phyloP scores from a whole-genome alignment of 2,888 invertebrate species.

The Yponomeuta sedellus region DNA sequence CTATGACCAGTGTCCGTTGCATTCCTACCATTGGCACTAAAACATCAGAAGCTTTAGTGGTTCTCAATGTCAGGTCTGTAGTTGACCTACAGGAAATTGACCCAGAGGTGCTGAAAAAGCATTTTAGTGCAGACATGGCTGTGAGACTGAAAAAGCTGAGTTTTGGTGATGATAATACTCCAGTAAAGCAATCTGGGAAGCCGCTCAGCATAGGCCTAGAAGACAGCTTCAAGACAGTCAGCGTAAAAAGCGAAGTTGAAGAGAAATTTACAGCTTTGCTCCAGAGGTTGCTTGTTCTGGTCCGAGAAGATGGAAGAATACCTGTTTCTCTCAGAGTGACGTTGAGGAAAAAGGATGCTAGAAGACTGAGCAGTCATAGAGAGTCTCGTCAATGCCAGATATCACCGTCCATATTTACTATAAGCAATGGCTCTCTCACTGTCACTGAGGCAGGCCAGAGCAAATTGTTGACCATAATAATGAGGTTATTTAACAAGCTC shows the following conservation, averaged over 20 bases:
- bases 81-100: conserved; percentile 80
- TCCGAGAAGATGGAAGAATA: conserved; percentile 86
- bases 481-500: conserved; percentile 85
- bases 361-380: conserved; percentile 81
- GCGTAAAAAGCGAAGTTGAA: conserved; percentile 83
- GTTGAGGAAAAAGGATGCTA: conserved; percentile 82
- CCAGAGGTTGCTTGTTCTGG: conserved; percentile 81
- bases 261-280: conserved; percentile 82
- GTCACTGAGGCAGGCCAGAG: conserved; percentile 75
- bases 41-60: conserved; percentile 79
- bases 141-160: conserved; percentile 82
- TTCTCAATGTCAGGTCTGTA: conserved; percentile 80
- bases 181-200: conserved; percentile 84
- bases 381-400: conserved; percentile 87
- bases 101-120: conserved; percentile 75
- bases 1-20: conserved; percentile 76
- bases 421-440: conserved; percentile 63
- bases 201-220: conserved; percentile 88
- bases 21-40: conserved; percentile 88
- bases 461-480: conserved; percentile 81
- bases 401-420: conserved; percentile 78
- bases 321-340: conserved; percentile 86
- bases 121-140: conserved; percentile 82
- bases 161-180: conserved; percentile 83
- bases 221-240: conserved; percentile 85